These are phyloP conservation scores for Chaenodraco wilsoni DNA, from an alignment of 2,797 vertebrate genomes.

Conservation along the genomic window DNA sequence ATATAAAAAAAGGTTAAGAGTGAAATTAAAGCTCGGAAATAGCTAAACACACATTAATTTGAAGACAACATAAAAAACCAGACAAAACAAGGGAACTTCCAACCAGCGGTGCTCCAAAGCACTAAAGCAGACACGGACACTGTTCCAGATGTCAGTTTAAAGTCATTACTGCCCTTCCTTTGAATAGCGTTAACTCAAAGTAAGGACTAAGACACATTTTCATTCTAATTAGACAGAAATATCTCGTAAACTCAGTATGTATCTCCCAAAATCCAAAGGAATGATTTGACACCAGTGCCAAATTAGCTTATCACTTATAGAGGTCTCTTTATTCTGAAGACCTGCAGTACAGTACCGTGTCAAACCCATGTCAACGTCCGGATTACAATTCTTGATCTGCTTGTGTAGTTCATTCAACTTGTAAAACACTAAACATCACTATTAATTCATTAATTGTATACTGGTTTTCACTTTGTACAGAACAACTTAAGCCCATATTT, in stretches of 20 bases:
- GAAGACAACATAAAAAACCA: too few relatives aligned
- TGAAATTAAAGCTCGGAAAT: too few relatives aligned
- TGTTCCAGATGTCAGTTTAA: constrained; percentile 6
- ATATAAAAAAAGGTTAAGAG: too few relatives aligned
- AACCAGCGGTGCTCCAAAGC: neutral
- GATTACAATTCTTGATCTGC: constrained; percentile 4
- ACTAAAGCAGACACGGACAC: constrained; percentile 14
- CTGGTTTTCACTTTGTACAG: constrained; percentile 16
- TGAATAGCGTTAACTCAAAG: constrained; percentile 22
- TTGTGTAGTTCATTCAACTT: neutral
- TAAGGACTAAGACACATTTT: constrained; percentile 46
- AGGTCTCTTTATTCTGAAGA: constrained; percentile 2
- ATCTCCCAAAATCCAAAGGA: constrained; percentile 33
- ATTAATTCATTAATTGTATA: constrained; percentile 6
- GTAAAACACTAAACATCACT: constrained; percentile 15
- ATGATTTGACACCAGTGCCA: constrained; percentile 22
- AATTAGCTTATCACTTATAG: constrained; percentile 12
- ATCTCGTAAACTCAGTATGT: constrained; percentile 35
- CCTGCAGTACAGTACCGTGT: neutral
- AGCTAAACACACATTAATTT: too few relatives aligned
- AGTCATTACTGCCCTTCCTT: constrained; percentile 11
- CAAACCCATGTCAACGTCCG: constrained; percentile 13
- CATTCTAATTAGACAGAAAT: constrained; percentile 57
- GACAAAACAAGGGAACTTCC: neutral
- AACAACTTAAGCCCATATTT: constrained; percentile 27